Evolutionary conservation across 1,140 invertebrate genomes (phyloP), one percentile per base, ranked within the genome.

Genomic region (Anagrus nilaparvatae): DNA sequence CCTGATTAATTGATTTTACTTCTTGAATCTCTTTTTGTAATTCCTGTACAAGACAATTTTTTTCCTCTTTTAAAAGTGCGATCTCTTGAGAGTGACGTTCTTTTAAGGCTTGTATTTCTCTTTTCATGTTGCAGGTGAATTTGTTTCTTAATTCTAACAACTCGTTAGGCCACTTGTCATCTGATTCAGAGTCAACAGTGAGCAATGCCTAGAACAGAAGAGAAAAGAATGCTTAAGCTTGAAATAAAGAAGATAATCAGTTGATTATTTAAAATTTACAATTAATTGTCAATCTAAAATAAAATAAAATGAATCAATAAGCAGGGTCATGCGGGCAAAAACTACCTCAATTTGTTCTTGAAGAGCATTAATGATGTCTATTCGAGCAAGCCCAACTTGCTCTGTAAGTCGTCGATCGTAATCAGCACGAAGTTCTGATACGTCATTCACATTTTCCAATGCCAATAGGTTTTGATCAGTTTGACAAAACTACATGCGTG

Each of bases 81-180:
- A 78, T 59, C 52, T 73, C 70, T 2, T 28, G 20, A 2, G 38
- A 21, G 43, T 73, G 67, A 9, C 52, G 33, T 19, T 60, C 46
- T 42, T 64, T 64, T 4, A 73, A 44, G 17, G 57, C 41, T 20
- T 58, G 50, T 1, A 72, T 66, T 54, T 77, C 68, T 39, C 60
- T 58, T 53, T 73, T 72, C 46, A 73, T 72, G 40, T 74, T 77
- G 10, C 70, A 72, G 24, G 78, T 76, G 38, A 83, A 78, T 61
- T 76, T 79, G 53, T 82, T 77, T 4, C 78, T 60, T 19, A 84
- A 53, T 43, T 76, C 71, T 21, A 82, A 63, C 32, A 84, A 63
- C 58, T 84, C 81, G 29, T 73, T 51, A 5, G 81, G 79, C 78
- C 79, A 81, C 54, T 76, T 58, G 28, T 61, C 75, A 44, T 75